Evolutionary conservation across 2,797 vertebrate species (phyloP).

Genomic region (Lepidocolaptes lacrymiger): DNA sequence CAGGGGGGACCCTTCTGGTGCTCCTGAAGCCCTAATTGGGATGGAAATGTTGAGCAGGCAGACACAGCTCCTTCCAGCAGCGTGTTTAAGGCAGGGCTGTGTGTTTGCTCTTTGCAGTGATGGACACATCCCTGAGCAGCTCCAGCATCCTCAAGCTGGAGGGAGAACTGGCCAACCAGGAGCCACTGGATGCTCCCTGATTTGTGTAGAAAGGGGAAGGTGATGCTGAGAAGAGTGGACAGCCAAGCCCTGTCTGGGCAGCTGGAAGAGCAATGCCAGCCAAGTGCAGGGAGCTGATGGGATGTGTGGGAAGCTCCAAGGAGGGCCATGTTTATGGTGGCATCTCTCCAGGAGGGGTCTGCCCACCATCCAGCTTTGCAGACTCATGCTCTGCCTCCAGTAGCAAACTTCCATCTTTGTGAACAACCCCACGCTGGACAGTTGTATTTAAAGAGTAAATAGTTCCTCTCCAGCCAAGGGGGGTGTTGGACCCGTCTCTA

Average conservation of each 20-base stretch:
- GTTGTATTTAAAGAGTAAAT: background rate
- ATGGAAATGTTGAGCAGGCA: background rate
- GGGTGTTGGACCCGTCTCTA: background rate
- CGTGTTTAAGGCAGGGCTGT: background rate
- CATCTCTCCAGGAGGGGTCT: background rate
- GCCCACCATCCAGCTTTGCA: constrained; percentile 27
- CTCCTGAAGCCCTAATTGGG: constrained; percentile 18
- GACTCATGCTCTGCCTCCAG: background rate
- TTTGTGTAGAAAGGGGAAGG: background rate
- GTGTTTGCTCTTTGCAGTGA: background rate
- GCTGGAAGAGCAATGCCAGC: background rate
- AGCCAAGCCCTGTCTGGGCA: background rate
- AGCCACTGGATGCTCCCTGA: background rate
- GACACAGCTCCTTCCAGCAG: background rate
- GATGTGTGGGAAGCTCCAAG: background rate
- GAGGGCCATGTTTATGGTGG: constrained; percentile 14
- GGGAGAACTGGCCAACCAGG: background rate
- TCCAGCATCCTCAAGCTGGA: background rate
- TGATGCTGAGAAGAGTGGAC: background rate
- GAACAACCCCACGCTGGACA: background rate
- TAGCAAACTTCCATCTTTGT: constrained; percentile 18
- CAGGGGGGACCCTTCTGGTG: constrained; percentile 28
- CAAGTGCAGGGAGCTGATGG: background rate
- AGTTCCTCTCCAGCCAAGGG: background rate
- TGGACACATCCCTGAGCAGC: background rate